Conservation (phyloP, 2,797 vertebrate genomes). For the Coracias cyanogaster region DNA sequence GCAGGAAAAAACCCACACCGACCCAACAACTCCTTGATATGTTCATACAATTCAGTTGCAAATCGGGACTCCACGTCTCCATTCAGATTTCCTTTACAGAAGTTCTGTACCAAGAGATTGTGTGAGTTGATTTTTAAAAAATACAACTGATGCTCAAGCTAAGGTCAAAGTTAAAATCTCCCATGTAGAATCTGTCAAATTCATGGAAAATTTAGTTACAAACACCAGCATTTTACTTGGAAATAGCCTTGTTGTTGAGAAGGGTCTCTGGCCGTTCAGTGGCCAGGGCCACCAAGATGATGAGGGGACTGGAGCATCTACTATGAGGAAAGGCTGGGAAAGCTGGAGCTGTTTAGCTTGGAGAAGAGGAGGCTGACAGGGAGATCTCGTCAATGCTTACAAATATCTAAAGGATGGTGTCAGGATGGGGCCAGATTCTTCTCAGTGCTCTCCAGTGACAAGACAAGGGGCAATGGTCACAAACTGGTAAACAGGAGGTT, state of each 20-base stretch:
- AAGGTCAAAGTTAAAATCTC: neutral
- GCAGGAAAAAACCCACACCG: rapidly evolving
- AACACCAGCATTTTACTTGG: neutral
- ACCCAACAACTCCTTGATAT: neutral
- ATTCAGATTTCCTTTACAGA: neutral
- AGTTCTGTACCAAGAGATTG: neutral
- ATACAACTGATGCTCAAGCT: neutral
- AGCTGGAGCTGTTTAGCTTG: too few species aligned
- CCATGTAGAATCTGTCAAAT: neutral
- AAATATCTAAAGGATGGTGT: too few species aligned
- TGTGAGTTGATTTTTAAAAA: neutral
- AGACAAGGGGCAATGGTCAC: too few species aligned
- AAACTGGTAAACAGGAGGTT: too few species aligned
- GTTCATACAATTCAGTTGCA: neutral
- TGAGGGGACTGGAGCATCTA: too few species aligned
- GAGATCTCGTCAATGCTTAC: too few species aligned
- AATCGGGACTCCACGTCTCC: neutral
- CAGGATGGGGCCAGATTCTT: too few species aligned
- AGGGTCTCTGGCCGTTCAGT: neutral
- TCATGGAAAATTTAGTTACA: neutral
- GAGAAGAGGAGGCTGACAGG: too few species aligned
- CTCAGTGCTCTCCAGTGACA: too few species aligned
- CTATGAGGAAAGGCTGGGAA: too few species aligned
- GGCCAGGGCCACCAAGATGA: too few species aligned
- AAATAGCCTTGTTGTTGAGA: neutral